Base-by-base conservation (phyloP, 35 echinoderm and acorn worm species). In the Heliocidaris erythrogramma region DNA sequence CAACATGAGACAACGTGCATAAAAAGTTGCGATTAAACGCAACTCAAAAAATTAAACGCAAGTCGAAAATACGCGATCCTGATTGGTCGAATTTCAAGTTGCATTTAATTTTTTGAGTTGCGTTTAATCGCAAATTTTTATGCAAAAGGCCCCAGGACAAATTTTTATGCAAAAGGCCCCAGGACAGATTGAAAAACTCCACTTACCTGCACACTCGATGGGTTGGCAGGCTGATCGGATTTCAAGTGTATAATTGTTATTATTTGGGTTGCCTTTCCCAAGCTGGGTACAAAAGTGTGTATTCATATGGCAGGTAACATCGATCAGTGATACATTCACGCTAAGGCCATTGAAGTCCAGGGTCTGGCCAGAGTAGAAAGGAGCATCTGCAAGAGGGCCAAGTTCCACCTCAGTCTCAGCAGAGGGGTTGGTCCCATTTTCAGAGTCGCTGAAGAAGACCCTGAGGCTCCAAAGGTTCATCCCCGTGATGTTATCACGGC, bases 401-500 rank as follows among this genome's bases (percentile, higher is more conserved):
- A 92, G 91, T 13, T 92, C 29, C 16, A 59, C 91, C 18, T 92
- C 4, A 29, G 29, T 59, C 49, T 92, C 48, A 6, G 32, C 13
- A 12, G 21, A 11, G 49, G 29, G 47, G 47, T 49, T 92, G 13
- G 49, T 92, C 48, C 91, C 91, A 48, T 92, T 59, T 24, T 50
- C 48, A 13, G 91, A 92, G 49, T 59, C 91, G 49, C 91, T 92
- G 91, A 92, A 48, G 91, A 50, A 92, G 47, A 30, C 91, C 9
- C 16, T 32, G 48, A 92, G 91, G 13, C 48, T 59, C 91, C 91
- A 92, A 16, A 92, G 91, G 50, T 92, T 59, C 9, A 48, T 59
- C 50, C 91, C 91, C 5, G 91, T 92, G 91, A 92, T 92, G 91
- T 92, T 92, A 49, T 50, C 91, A 59, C 91, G 91, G 24, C 49